A percentile compares a stretch with the other conserved stretches of the same genome.
phyloP scores from a whole-genome alignment of 1,140 invertebrate species.

The Drosophila auraria region DNA sequence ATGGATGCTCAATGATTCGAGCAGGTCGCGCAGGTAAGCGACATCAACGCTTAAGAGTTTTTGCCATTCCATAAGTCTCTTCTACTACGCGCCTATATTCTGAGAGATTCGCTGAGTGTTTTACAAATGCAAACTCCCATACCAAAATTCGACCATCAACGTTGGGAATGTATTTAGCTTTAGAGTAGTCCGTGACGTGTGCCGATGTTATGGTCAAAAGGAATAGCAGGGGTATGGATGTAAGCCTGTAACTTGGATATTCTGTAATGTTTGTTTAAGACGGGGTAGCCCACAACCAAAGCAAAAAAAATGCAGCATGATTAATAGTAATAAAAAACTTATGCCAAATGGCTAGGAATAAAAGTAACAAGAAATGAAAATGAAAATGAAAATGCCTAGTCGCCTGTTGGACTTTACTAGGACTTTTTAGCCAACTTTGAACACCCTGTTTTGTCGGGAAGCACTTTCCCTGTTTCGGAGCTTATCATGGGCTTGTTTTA shows the following conservation, averaged over 20 bases:
- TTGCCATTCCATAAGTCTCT: background rate
- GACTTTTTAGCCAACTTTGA: too few species aligned
- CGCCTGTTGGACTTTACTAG: too few species aligned
- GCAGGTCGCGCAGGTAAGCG: slow-evolving; percentile 1
- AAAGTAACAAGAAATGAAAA: background rate
- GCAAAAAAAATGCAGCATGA: background rate
- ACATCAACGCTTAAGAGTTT: background rate
- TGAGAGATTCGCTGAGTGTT: too few species aligned
- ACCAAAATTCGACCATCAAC: background rate
- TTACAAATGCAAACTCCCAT: background rate
- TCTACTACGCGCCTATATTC: background rate
- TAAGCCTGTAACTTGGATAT: too few species aligned
- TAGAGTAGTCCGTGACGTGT: background rate
- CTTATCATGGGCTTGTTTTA: too few species aligned
- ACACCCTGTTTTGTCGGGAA: too few species aligned
- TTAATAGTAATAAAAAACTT: background rate
- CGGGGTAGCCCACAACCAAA: too few species aligned
- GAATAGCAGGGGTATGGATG: background rate
- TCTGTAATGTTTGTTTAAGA: too few species aligned
- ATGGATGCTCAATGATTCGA: slow-evolving; percentile 5
- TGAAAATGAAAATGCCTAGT: too few species aligned
- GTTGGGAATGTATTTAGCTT: background rate
- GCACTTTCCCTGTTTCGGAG: too few species aligned
- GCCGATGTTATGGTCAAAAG: background rate
- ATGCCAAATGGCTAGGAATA: background rate